Base-by-base conservation (phyloP, 1,140 invertebrate genomes). In the Eumeta japonica region DNA sequence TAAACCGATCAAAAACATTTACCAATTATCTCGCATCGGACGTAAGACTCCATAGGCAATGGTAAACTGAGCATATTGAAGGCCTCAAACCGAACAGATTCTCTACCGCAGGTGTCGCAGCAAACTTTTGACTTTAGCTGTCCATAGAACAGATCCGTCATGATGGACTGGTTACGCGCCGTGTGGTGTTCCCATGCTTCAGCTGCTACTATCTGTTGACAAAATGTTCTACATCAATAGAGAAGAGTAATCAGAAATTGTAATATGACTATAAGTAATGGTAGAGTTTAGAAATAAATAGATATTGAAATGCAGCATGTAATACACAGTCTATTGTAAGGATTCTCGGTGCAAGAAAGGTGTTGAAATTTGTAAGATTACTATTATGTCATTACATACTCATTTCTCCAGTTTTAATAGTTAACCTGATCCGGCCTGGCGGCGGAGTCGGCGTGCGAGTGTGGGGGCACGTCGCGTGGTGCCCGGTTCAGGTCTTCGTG, bases 71-170 rank as follows among this genome's bases (percentile, higher is more conserved):
- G 79, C 71, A 90, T 85, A 59, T 88, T 92, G 75, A 92, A 94
- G 2, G 90, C 86, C 76, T 94, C 91, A 72, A 94, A 94, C 16
- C 89, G 81, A 17, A 92, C 89, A 41, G 88, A 90, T 51, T 88
- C 83, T 49, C 84, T 83, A 10, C 82, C 81, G 72, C 91, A 94
- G 5, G 82, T 81, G 50, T 84, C 79, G 72, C 91, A 94, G 28
- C 81, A 85, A 17, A 88, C 84, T 63, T 87, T 86, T 2, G 90
- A 92, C 74, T 92, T 92, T 0, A 94, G 76, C 65, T 93, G 89
- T 0, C 92, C 92, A 73, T 93, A 91, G 73, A 94, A 94, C 29
- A 93, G 73, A 67, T 94, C 92, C 16, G 91, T 90, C 35, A 94
- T 84, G 36, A 94, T 87, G 3, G 89, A 92, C 61, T 86, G 82